phyloP scores from a whole-genome alignment of 2,888 invertebrate genomes.

The Metallyticus violacea region DNA sequence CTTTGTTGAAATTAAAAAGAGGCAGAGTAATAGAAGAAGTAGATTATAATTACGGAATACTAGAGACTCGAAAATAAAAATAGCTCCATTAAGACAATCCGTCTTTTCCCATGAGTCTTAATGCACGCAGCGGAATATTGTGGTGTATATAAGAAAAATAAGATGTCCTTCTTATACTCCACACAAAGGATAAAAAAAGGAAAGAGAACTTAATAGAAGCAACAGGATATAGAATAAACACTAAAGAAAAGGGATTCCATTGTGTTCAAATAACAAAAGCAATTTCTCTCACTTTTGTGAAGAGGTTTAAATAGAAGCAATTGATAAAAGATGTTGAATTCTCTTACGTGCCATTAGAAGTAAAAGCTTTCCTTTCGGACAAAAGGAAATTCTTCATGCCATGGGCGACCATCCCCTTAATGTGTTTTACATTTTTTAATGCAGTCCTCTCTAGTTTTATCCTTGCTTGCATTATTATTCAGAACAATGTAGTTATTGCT shows the following conservation, averaged over 20 bases:
- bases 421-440: too few species aligned
- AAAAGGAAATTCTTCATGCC: too few species aligned
- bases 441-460: too few species aligned
- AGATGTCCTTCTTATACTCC: background rate
- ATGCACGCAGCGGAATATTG: background rate
- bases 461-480: too few species aligned
- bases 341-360: background rate
- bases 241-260: background rate
- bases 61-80: background rate
- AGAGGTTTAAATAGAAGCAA: background rate
- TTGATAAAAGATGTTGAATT: background rate
- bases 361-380: background rate
- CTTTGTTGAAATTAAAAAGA: background rate
- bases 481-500: too few species aligned
- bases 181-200: too few species aligned
- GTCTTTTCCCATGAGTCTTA: background rate
- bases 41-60: background rate
- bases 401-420: too few species aligned
- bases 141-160: too few species aligned
- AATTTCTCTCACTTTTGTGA: too few species aligned
- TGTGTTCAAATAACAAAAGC: background rate
- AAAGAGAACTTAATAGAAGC: background rate
- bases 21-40: background rate
- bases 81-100: background rate
- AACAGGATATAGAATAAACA: background rate